Evolutionary conservation across 2,888 invertebrate species (phyloP), one percentile per base, ranked within the genome.

Genomic region (Eumacrocentrus americanus): DNA sequence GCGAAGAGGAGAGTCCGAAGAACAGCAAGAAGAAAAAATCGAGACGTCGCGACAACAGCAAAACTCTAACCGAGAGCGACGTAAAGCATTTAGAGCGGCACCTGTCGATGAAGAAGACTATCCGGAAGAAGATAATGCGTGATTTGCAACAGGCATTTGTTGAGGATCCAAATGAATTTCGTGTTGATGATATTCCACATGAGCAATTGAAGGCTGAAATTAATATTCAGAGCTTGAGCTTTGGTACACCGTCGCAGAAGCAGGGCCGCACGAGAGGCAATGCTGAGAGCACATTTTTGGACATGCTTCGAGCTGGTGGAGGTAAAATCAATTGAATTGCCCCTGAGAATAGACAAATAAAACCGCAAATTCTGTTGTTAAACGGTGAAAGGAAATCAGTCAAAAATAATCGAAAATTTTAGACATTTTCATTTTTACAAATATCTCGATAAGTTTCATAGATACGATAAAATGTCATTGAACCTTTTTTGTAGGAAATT

Each of bases 41-140:
- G 1, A 86, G 86, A 72, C 86, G 87, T 72, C 89, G 89, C 73
- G 89, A 90, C 67, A 89, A 90, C 76, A 88, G 85, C 80, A 87
- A 89, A 75, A 84, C 87, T 2, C 83, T 87, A 70, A 83, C 85
- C 11, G 88, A 88, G 72, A 87, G 86, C 52, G 88, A 88, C 77
- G 88, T 89, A 42, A 88, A 89, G 73, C 91, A 91, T 16, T 81
- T 92, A 40, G 92, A 92, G 75, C 83, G 91, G 70, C 91, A 92
- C 80, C 84, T 92, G 72, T 91, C 91, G 77, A 92, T 92, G 92
- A 92, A 92, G 83, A 92, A 92, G 78, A 92, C 91, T 14, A 91
- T 92, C 69, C 83, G 91, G 70, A 91, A 91, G 83, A 91, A 91
- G 82, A 91, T 92, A 76, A 92, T 91, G 91, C 84, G 92, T 29